These are phyloP conservation scores for Scaeva pyrastri DNA, from an alignment of 2,888 invertebrate genomes.

Conservation along the genomic window DNA sequence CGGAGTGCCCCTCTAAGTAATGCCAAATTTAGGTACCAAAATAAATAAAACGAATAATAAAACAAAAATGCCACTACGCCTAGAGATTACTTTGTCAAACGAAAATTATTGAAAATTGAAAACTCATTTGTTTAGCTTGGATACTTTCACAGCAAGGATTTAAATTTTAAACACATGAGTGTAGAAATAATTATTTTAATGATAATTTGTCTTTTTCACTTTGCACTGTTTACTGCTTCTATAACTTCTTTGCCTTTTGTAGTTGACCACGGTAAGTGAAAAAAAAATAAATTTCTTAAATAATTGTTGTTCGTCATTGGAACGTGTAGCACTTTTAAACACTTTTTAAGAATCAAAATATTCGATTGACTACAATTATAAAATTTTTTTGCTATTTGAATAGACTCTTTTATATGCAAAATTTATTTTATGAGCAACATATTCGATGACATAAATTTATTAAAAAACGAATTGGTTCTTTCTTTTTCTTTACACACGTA, in stretches of 20 bases:
- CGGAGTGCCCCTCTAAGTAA: not conserved
- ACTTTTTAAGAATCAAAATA: slow-evolving; percentile 14
- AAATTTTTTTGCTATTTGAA: slow-evolving; percentile 33
- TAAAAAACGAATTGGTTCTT: slow-evolving; percentile 46
- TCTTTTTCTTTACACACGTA: slow-evolving; percentile 30
- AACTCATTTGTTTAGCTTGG: slow-evolving; percentile 42
- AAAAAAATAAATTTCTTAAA: slow-evolving; percentile 11
- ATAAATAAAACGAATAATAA: slow-evolving; percentile 26
- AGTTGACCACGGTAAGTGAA: slow-evolving; percentile 27
- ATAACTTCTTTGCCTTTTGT: slow-evolving; percentile 44
- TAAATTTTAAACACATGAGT: slow-evolving; percentile 44
- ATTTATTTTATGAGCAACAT: slow-evolving; percentile 64
- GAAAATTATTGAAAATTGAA: slow-evolving; percentile 12
- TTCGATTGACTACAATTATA: not conserved
- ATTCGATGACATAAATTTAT: slow-evolving; percentile 65
- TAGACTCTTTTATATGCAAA: slow-evolving; percentile 22
- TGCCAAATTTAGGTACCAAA: slow-evolving; percentile 13
- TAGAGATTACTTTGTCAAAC: slow-evolving; percentile 43
- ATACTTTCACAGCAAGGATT: slow-evolving; percentile 32
- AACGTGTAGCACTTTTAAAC: slow-evolving; percentile 2
- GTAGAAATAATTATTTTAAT: slow-evolving; percentile 50
- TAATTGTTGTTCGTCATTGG: slow-evolving; percentile 29
- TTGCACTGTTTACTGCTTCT: slow-evolving; percentile 53
- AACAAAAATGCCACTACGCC: slow-evolving; percentile 28
- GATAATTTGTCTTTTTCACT: slow-evolving; percentile 50